A percentile compares a stretch with the other conserved stretches of the same genome.
These are phyloP conservation scores for Glossophaga mutica DNA, from an alignment of 2,797 vertebrate genomes.

Conservation along the genomic window DNA sequence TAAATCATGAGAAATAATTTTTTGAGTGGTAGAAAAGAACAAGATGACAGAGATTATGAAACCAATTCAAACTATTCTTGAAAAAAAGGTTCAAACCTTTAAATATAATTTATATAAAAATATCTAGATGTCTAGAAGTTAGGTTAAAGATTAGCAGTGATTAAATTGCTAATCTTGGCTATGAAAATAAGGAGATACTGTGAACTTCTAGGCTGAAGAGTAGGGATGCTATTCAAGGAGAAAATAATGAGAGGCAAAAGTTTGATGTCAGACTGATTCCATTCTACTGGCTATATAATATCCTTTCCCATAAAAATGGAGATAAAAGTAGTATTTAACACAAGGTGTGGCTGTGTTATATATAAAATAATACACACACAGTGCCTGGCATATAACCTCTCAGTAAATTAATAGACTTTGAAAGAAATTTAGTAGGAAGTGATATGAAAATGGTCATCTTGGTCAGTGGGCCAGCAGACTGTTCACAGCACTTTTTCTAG, in stretches of 20 bases:
- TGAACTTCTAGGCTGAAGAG: background rate
- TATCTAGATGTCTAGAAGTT: background rate
- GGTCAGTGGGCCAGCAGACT: background rate
- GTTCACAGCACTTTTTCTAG: background rate
- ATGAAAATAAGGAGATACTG: background rate
- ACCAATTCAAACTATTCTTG: constrained; percentile 39
- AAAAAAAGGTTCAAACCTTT: background rate
- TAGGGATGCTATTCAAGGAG: background rate
- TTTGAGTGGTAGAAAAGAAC: background rate
- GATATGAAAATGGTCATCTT: background rate
- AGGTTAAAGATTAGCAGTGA: background rate
- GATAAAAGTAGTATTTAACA: background rate
- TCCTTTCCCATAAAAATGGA: background rate
- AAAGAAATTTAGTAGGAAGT: background rate
- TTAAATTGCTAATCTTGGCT: background rate
- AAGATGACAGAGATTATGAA: constrained; percentile 9
- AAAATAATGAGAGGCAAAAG: background rate
- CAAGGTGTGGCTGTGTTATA: background rate
- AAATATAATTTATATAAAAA: background rate
- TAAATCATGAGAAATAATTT: background rate
- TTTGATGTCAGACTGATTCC: background rate
- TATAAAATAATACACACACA: background rate
- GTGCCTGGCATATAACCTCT: background rate
- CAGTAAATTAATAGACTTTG: background rate
- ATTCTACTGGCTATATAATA: background rate